phyloP scores from a whole-genome alignment of 1,140 invertebrate species.

The Anthonomus grandis region DNA sequence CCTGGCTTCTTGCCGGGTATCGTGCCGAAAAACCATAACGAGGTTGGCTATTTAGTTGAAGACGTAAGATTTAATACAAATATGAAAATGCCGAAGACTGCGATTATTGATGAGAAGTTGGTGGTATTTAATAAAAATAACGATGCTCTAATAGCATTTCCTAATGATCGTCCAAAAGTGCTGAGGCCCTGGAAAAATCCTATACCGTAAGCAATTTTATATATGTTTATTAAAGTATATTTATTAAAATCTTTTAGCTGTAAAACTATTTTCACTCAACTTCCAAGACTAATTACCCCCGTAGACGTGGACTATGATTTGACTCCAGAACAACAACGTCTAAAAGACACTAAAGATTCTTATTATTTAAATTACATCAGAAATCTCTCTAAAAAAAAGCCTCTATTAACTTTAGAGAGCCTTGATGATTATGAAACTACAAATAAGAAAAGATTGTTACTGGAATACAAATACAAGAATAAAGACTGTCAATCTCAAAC shows the following conservation, averaged over 20 bases:
- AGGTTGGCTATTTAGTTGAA: constrained; percentile 34
- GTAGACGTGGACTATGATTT: constrained; percentile 20
- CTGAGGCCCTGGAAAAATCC: constrained; percentile 31
- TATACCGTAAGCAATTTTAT: constrained; percentile 20
- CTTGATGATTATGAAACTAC: constrained; percentile 17
- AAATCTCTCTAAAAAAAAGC: background rate
- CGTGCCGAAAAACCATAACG: constrained; percentile 28
- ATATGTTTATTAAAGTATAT: background rate
- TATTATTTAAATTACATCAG: constrained; percentile 21
- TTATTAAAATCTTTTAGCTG: constrained; percentile 9
- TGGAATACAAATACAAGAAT: background rate
- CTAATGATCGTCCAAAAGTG: constrained; percentile 32
- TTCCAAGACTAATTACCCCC: constrained; percentile 11
- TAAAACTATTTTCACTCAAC: constrained; percentile 25
- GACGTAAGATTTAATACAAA: constrained; percentile 29
- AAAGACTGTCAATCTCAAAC: background rate
- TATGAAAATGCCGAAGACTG: constrained; percentile 23
- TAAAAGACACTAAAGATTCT: constrained; percentile 3
- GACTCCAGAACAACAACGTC: constrained; percentile 1
- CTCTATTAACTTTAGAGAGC: background rate
- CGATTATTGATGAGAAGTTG: constrained; percentile 17
- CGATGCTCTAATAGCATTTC: constrained; percentile 33
- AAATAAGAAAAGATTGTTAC: background rate
- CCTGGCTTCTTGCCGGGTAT: constrained; percentile 30
- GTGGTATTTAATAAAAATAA: constrained; percentile 21